Conservation (phyloP, 2,797 vertebrate genomes). For the Varecia variegata region DNA sequence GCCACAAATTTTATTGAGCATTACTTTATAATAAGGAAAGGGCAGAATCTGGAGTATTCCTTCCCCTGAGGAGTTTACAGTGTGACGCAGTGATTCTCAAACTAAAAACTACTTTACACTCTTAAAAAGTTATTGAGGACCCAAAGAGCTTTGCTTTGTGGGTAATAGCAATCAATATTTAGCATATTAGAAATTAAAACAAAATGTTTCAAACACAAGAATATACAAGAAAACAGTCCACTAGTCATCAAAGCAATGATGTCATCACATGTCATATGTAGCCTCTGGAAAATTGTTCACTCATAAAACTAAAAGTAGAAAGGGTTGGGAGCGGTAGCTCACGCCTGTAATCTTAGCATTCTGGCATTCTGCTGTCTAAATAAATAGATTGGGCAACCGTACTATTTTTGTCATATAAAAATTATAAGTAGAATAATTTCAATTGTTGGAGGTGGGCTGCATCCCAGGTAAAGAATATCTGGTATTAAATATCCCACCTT, state of each 20-base stretch:
- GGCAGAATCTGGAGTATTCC: not conserved
- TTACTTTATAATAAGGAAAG: not conserved
- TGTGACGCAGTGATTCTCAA: not conserved
- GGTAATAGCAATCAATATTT: not conserved
- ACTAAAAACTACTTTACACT: not conserved
- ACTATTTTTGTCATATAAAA: not conserved
- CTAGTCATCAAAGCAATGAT: not conserved
- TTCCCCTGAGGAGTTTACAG: not conserved
- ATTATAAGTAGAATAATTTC: not conserved
- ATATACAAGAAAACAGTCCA: not conserved
- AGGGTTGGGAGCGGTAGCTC: no score
- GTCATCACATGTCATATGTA: not conserved
- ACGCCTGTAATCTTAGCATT: no score
- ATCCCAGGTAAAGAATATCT: not conserved
- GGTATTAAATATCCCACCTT: not conserved
- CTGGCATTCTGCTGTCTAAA: not conserved
- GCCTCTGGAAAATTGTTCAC: not conserved
- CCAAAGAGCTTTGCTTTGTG: not conserved
- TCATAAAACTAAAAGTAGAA: slow-evolving; percentile 9
- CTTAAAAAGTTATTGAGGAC: not conserved
- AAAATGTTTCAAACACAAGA: not conserved
- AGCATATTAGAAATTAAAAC: slow-evolving; percentile 5
- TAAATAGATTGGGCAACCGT: not conserved
- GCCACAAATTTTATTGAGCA: not conserved
- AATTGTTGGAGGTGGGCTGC: not conserved